Evolutionary conservation across 2,888 invertebrate species (phyloP).

Genomic region (Acrobasis suavella): DNA sequence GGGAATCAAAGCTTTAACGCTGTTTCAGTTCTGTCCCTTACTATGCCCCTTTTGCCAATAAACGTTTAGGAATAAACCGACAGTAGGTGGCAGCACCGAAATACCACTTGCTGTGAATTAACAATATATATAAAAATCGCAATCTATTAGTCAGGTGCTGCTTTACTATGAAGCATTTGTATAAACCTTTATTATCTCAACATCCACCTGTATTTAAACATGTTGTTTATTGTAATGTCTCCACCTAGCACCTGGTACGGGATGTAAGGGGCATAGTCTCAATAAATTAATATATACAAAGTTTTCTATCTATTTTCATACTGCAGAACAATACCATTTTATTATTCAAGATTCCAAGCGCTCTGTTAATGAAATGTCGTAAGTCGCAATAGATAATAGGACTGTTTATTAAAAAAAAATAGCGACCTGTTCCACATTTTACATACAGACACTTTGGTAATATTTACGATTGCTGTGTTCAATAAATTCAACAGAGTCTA

Average conservation of each 20-base stretch:
- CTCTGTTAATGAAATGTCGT: slow-evolving; percentile 36
- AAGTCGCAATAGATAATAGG: not conserved
- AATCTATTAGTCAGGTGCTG: not conserved
- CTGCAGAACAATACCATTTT: slow-evolving; percentile 61
- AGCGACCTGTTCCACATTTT: slow-evolving; percentile 23
- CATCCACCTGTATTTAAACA: not conserved
- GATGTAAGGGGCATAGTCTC: slow-evolving; percentile 57
- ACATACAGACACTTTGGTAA: slow-evolving; percentile 55
- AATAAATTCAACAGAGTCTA: slow-evolving; percentile 77
- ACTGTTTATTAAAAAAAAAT: not conserved
- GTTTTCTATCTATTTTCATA: slow-evolving; percentile 77
- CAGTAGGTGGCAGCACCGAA: not conserved
- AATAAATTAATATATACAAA: slow-evolving; percentile 54
- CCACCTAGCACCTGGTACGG: slow-evolving; percentile 6
- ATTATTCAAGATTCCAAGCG: slow-evolving; percentile 58
- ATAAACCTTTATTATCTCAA: not conserved
- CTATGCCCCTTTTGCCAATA: slow-evolving; percentile 55
- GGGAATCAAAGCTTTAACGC: slow-evolving; percentile 81
- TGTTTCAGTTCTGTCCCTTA: slow-evolving; percentile 66
- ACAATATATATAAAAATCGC: not conserved
- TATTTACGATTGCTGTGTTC: slow-evolving; percentile 67
- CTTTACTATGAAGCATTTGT: not conserved
- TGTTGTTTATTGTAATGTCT: not conserved
- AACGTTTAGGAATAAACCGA: not conserved
- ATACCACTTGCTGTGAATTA: not conserved